These are phyloP conservation scores for Brevimyrus niger DNA, from an alignment of 2,113 vertebrate genomes.

Conservation along the genomic window DNA sequence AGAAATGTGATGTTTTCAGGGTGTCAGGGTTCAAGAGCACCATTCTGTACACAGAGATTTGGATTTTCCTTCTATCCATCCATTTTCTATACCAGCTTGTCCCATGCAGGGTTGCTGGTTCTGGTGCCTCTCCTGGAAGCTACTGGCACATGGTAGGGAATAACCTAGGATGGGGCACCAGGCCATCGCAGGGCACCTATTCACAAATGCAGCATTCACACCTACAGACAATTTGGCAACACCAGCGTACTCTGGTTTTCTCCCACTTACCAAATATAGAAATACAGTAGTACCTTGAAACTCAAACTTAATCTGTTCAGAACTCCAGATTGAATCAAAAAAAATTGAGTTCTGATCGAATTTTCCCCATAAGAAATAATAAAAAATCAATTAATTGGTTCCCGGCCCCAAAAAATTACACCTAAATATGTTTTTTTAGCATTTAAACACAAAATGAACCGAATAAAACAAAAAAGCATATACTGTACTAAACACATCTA, in stretches of 20 bases:
- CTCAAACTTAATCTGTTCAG: no score
- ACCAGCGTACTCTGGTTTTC: background rate
- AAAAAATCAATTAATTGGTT: no score
- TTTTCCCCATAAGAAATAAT: no score
- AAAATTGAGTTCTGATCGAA: no score
- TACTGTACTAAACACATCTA: no score
- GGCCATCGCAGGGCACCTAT: background rate
- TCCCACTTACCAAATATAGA: no score
- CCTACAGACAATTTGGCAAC: background rate
- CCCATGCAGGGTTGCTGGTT: background rate
- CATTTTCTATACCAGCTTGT: background rate
- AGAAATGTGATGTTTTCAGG: conserved; percentile 42
- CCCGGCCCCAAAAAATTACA: no score
- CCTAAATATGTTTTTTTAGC: no score
- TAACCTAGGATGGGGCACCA: background rate
- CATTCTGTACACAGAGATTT: conserved; percentile 17
- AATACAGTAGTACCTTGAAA: no score
- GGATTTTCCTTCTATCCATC: background rate
- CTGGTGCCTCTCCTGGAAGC: background rate
- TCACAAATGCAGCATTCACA: background rate
- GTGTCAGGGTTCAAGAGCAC: conserved; percentile 31
- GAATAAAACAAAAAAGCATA: no score
- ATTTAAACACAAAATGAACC: no score
- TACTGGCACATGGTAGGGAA: background rate
- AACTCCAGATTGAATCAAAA: no score